Evolutionary conservation across 2,113 vertebrate species (phyloP).

Genomic region (Catharus bicknelli): DNA sequence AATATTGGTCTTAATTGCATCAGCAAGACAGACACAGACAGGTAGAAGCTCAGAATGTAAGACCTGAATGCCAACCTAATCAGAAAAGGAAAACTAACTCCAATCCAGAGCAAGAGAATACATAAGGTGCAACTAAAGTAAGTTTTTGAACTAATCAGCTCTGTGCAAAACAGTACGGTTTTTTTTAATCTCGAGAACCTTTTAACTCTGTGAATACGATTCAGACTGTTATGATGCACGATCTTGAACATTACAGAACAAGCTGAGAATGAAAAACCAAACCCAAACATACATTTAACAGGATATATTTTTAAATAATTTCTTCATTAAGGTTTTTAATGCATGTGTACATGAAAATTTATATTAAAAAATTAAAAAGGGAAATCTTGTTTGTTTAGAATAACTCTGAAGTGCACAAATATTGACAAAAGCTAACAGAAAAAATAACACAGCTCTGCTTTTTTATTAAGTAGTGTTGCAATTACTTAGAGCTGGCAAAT

Average conservation of each 20-base stretch:
- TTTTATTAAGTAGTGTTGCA: slow-evolving; percentile 71
- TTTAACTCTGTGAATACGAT: background rate
- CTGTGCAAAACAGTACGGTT: background rate
- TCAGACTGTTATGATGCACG: background rate
- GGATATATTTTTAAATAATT: slow-evolving; percentile 70
- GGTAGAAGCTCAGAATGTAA: background rate
- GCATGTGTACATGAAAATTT: slow-evolving; percentile 77
- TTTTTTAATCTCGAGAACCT: background rate
- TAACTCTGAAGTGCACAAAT: slow-evolving; percentile 79
- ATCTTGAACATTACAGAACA: background rate
- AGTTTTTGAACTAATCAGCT: background rate
- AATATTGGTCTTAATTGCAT: background rate
- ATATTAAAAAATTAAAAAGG: slow-evolving; percentile 80
- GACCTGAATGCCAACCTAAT: background rate
- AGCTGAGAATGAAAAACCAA: slow-evolving; percentile 1
- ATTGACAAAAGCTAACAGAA: slow-evolving; percentile 77
- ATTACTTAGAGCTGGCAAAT: slow-evolving; percentile 60
- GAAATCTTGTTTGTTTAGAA: slow-evolving; percentile 72
- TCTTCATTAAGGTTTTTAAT: slow-evolving; percentile 76
- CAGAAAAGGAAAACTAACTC: background rate
- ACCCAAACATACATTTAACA: slow-evolving; percentile 45
- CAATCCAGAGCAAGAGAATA: background rate
- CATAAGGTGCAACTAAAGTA: fast-evolving
- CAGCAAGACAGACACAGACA: background rate
- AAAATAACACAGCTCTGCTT: slow-evolving; percentile 75